These are phyloP conservation scores for Leuciscus idus DNA, from an alignment of 2,113 vertebrate species.

Conservation along the genomic window DNA sequence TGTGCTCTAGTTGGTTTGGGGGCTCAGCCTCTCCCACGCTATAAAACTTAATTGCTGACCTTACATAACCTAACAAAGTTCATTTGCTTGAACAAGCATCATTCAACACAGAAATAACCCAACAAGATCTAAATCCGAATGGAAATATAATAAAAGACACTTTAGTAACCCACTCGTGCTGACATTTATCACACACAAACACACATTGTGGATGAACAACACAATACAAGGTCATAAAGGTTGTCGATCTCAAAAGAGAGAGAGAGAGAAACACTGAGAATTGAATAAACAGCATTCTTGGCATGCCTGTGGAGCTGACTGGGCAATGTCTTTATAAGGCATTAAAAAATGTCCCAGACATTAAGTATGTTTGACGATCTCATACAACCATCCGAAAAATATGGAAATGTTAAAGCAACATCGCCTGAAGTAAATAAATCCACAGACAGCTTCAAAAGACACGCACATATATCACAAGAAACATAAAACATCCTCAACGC, in stretches of 20 bases:
- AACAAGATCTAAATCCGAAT: background rate
- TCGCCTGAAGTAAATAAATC: slow-evolving; percentile 31
- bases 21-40: slow-evolving; percentile 21
- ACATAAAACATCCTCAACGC: background rate
- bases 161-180: background rate
- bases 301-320: slow-evolving; percentile 68
- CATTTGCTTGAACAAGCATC: slow-evolving; percentile 9
- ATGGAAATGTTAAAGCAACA: slow-evolving; percentile 62
- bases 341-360: slow-evolving; percentile 63
- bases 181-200: slow-evolving; percentile 8
- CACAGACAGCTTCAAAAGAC: slow-evolving; percentile 12
- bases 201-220: slow-evolving; percentile 4
- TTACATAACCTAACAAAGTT: background rate
- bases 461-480: slow-evolving; percentile 6
- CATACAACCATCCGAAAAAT: slow-evolving; percentile 36
- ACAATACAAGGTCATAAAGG: slow-evolving; percentile 32
- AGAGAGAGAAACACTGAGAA: slow-evolving; percentile 39
- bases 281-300: slow-evolving; percentile 72
- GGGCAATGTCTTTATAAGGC: slow-evolving; percentile 77
- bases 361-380: slow-evolving; percentile 45
- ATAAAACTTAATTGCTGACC: background rate
- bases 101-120: slow-evolving; percentile 24
- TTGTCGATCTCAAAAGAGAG: slow-evolving; percentile 46
- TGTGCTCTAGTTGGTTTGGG: background rate
- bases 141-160: background rate